Base-by-base conservation (phyloP, 2,888 invertebrate species). In the Prosapia bicincta region DNA sequence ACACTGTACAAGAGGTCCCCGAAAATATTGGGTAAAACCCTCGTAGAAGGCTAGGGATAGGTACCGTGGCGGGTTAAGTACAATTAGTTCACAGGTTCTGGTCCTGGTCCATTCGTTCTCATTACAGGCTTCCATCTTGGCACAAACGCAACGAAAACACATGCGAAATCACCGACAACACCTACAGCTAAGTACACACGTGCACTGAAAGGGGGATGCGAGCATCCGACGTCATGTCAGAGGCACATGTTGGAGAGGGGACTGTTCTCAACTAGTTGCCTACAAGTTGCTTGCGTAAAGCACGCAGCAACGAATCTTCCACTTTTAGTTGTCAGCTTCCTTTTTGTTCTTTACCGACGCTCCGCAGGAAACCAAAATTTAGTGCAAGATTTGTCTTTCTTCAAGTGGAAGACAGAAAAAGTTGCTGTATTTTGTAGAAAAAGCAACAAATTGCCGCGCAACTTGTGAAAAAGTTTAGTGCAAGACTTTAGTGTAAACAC, bases 21-120 rank as follows among this genome's bases (percentile, higher is more conserved):
- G n/a, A n/a, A n/a, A n/a, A n/a, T n/a, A n/a, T n/a, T n/a, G n/a
- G n/a, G n/a, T n/a, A n/a, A n/a, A n/a, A n/a, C n/a, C n/a, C n/a
- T n/a, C n/a, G n/a, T n/a, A n/a, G n/a, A n/a, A n/a, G n/a, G n/a
- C n/a, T n/a, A n/a, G n/a, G n/a, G n/a, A n/a, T n/a, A n/a, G n/a
- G n/a, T n/a, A n/a, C n/a, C n/a, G n/a, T n/a, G n/a, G n/a, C n/a
- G n/a, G n/a, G n/a, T n/a, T n/a, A n/a, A 69, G 23, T n/a, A n/a
- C n/a, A n/a, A n/a, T n/a, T n/a, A n/a, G n/a, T 13, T 54, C 65
- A 0, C 24, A 10, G 5, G 13, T 65, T 70, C n/a, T 70, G 26
- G 30, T 70, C 70, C 70, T 70, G 70, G 70, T 7, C 70, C 70
- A 70, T 30, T 70, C 70, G 26, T 26, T 70, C 70, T 70, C 70